Base-by-base conservation (phyloP, 2,888 invertebrate genomes). In the Synergus laeviventris region DNA sequence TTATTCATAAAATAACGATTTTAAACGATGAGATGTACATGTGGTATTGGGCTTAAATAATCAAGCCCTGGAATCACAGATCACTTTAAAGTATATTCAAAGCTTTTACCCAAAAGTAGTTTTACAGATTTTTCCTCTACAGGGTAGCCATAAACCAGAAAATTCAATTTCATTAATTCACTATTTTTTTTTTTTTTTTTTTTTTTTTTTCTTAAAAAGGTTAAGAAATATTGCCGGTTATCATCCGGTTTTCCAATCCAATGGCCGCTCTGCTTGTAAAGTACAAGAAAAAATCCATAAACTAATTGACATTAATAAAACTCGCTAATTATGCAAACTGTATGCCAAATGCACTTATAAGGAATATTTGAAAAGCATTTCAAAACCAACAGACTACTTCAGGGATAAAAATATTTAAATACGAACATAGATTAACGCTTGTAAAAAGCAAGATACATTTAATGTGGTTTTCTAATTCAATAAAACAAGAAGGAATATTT, bases 1-100 rank as follows among this genome's bases (percentile, higher is more conserved):
- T 70, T 88, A 87, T 89, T 88, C 86, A 89, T 88, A 89, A 88
- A 88, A 89, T 88, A 89, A 88, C 86, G 82, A 88, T 88, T 86
- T 84, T 84, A 88, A 86, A 86, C 84, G 86, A 87, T 84, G 85
- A 83, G 84, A 84, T 86, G 87, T 87, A 87, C 84, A 86, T 84
- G 82, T 75, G 86, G 88, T 87, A 78, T 80, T 82, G 83, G 80
- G 83, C 82, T 82, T 49, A 24, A 49, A 16, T 70, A 81, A 79
- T 80, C 78, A 76, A 83, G 85, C 81, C 83, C 81, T 82, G 31
- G 49, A 49, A 89, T 89, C 89, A 89, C 89, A 89, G 89, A 85
- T 86, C 81, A 84, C 83, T 82, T 86, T 83, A 84, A 82, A 82
- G 84, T 82, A 81, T 84, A 70, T 49, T 70, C 24, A 70, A 70